Evolutionary conservation across 1,140 invertebrate species (phyloP).

Genomic region (Pogonomyrmex californicus): DNA sequence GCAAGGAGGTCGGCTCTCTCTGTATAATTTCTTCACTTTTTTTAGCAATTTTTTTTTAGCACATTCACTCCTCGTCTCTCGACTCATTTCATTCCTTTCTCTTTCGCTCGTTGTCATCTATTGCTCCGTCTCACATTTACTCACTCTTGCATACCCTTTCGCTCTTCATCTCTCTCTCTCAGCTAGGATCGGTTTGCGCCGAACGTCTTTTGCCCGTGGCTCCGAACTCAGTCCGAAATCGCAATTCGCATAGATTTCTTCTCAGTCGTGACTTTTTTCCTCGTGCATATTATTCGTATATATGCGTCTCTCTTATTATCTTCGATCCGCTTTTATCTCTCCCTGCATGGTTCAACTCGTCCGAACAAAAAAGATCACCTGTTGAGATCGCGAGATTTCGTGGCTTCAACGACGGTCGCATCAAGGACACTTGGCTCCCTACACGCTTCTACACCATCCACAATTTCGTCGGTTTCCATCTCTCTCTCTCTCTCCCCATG

Average conservation of each 20-base stretch:
- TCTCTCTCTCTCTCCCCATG: conserved; percentile 57
- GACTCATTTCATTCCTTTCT: conserved; percentile 45
- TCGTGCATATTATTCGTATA: conserved; percentile 40
- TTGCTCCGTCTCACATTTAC: conserved; percentile 61
- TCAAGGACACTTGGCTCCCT: conserved; percentile 87
- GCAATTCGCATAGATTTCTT: conserved; percentile 76
- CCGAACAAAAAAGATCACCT: conserved; percentile 75
- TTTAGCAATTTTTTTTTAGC: conserved; percentile 72
- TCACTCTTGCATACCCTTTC: conserved; percentile 77
- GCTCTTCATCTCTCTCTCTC: conserved; percentile 66
- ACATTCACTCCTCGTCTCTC: conserved; percentile 77
- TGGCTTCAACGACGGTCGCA: conserved; percentile 87
- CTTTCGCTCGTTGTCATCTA: conserved; percentile 56
- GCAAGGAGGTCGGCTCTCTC: conserved; percentile 86
- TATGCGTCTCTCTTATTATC: conserved; percentile 32
- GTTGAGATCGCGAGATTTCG: conserved; percentile 86
- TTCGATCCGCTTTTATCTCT: conserved; percentile 73
- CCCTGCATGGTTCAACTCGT: conserved; percentile 64
- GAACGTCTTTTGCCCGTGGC: conserved; percentile 86
- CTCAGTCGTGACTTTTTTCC: conserved; percentile 73
- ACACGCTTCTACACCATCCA: conserved; percentile 86
- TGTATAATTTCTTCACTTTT: conserved; percentile 86
- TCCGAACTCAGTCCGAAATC: conserved; percentile 87
- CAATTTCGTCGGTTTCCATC: conserved; percentile 82
- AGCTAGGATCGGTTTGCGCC: conserved; percentile 87